Conservation (phyloP, 2,797 vertebrate species). For the Hemibagrus guttatus region DNA sequence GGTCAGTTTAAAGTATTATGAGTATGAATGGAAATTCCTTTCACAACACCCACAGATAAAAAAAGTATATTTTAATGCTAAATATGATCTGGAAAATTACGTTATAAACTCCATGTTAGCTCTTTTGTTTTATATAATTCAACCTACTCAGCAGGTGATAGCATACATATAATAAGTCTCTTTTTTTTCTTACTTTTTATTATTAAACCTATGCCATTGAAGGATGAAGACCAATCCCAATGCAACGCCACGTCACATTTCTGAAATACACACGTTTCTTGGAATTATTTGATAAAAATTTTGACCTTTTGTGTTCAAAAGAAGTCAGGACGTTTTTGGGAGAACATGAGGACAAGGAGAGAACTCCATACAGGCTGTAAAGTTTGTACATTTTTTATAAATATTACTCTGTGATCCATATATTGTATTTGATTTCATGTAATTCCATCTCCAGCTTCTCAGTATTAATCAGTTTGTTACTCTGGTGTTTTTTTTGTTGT, state of each 20-base stretch:
- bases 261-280: neutral
- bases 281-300: neutral
- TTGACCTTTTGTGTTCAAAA: neutral
- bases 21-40: neutral
- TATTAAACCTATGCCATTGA: neutral
- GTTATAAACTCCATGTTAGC: neutral
- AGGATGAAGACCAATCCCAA: neutral
- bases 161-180: neutral
- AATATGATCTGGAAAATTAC: neutral
- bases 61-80: neutral
- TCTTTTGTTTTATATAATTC: neutral
- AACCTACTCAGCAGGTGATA: neutral
- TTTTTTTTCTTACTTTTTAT: neutral
- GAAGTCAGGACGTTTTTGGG: neutral
- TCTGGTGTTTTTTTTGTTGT: neutral
- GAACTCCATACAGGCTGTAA: neutral
- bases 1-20: neutral
- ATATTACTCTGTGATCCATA: neutral
- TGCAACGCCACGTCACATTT: neutral
- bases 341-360: neutral
- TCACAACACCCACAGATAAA: neutral
- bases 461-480: neutral
- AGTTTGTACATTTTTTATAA: neutral
- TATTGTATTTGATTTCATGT: neutral
- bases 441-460: neutral